Evolutionary conservation across 2,888 invertebrate genomes (phyloP).

Genomic region (Lasioglossum calceatum): DNA sequence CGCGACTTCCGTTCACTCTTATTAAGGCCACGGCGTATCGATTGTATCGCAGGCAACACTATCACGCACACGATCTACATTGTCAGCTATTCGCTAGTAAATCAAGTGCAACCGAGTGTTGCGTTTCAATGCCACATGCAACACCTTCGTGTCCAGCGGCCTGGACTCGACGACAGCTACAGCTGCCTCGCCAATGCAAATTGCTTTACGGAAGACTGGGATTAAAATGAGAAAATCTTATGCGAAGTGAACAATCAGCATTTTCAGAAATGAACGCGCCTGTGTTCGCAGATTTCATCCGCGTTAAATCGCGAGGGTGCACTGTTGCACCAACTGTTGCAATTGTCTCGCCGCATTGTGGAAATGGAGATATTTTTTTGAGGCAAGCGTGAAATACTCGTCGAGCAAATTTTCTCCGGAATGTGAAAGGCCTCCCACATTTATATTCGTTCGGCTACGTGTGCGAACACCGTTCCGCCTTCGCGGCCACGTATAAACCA

Average conservation of each 20-base stretch:
- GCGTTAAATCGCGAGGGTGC: background rate
- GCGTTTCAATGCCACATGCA: slow-evolving; percentile 1
- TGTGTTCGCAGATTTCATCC: background rate
- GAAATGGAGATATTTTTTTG: slow-evolving; percentile 36
- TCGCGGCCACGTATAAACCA: slow-evolving; percentile 20
- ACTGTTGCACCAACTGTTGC: background rate
- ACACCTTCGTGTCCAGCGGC: background rate
- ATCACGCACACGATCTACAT: background rate
- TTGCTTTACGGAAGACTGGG: background rate
- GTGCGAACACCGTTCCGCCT: slow-evolving; percentile 28
- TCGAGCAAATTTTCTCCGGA: slow-evolving; percentile 65
- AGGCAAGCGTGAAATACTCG: slow-evolving; percentile 15
- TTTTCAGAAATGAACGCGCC: background rate
- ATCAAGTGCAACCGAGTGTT: background rate
- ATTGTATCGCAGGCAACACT: background rate
- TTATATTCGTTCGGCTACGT: slow-evolving; percentile 35
- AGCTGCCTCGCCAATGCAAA: background rate
- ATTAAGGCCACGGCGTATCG: background rate
- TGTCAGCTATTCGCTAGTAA: background rate
- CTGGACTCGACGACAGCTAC: background rate
- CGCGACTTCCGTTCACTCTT: background rate
- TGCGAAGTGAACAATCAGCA: background rate
- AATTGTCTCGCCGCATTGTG: slow-evolving; percentile 29
- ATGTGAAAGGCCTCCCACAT: slow-evolving; percentile 69
- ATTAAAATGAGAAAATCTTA: background rate